Evolutionary conservation across 1,140 invertebrate species (phyloP).

Genomic region (Nasonia vitripennis): DNA sequence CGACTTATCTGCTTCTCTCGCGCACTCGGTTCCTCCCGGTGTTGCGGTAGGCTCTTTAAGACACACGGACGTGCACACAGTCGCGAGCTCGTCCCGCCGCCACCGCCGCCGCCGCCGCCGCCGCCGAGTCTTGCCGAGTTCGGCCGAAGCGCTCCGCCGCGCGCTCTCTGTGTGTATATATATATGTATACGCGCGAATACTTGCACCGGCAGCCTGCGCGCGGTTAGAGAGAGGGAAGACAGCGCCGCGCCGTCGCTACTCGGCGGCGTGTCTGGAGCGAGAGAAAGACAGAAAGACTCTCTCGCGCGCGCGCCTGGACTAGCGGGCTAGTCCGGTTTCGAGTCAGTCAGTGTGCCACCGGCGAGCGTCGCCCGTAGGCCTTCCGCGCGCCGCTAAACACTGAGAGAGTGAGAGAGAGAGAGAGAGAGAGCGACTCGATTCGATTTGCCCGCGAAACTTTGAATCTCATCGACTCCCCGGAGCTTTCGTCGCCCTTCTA

Average conservation of each 20-base stretch:
- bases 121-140: conserved; percentile 55
- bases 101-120: conserved; percentile 29
- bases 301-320: conserved; percentile 67
- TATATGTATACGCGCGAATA: background rate
- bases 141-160: conserved; percentile 42
- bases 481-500: background rate
- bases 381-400: conserved; percentile 51
- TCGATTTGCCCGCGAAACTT: background rate
- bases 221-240: conserved; percentile 23
- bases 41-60: conserved; percentile 48
- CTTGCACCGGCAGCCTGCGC: conserved; percentile 32
- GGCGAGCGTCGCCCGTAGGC: conserved; percentile 64
- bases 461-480: background rate
- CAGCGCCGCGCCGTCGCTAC: conserved; percentile 17
- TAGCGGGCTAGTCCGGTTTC: conserved; percentile 72
- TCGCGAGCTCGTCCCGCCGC: conserved; percentile 23
- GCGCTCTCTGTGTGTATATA: conserved; percentile 34
- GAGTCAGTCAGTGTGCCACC: conserved; percentile 76
- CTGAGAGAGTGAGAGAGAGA: no score
- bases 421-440: background rate
- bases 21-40: background rate
- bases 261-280: conserved; percentile 8
- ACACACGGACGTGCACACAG: background rate
- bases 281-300: conserved; percentile 61
- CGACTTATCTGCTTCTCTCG: background rate